Evolutionary conservation across 2,113 vertebrate species (phyloP), one percentile per base, ranked within the genome.

Genomic region (Epinephelus moara): DNA sequence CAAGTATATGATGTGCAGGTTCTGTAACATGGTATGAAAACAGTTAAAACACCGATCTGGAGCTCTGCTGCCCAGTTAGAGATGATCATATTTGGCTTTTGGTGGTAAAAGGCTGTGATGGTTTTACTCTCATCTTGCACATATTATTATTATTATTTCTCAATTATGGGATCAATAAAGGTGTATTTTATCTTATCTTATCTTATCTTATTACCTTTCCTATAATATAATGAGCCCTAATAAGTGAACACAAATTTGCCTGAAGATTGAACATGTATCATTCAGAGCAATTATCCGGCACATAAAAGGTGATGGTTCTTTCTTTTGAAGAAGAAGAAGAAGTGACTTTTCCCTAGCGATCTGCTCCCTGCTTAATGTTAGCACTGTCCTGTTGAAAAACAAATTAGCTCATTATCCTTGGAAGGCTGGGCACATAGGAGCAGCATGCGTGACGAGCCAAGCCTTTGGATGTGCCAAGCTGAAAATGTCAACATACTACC

Each of bases 381-480:
- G 60, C 67, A 47, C 70, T 75, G 82, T 70, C 85, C 70, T 72
- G 82, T 81, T 78, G 70, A 90, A 93, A 90, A 92, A 91, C 89
- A 92, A 93, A 94, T 89, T 64, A 91, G 88, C 90, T 92, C 87
- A 91, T 93, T 94, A 94, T 94, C 91, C 90, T 86, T 88, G 85
- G 81, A 87, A 91, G 81, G 77, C 73, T 61, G 75, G 76, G 72
- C 85, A 82, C 88, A 83, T 73, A 82, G 87, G 69, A 82, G 90
- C 81, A 82, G 84, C 77, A 76, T 67, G 87, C 73, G 47, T 92
- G 92, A 89, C 82, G 59, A 88, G 90, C 87, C 87, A 91, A 91
- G 83, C 71, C 82, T 87, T 90, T 69, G 85, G 70, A 90, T 89
- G 86, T 88, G 92, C 91, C 93, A 91, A 91, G 82, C 90, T 91